These are phyloP conservation scores for Antedon mediterranea DNA, from an alignment of 53 echinoderm and acorn worm species.

Conservation along the genomic window DNA sequence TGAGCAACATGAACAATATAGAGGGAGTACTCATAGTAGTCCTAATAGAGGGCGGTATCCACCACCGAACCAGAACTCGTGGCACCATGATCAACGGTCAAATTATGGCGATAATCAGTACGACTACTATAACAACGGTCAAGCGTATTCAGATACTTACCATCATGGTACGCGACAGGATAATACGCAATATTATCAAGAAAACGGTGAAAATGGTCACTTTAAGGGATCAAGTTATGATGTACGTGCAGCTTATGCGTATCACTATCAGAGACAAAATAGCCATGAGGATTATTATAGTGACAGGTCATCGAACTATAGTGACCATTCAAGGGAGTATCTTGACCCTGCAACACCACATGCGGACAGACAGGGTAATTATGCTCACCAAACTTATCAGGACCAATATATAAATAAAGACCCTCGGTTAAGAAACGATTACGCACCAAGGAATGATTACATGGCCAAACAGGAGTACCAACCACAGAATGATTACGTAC, in stretches of 20 bases:
- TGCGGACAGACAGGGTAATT: slow-evolving; percentile 28
- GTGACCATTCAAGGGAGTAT: neutral
- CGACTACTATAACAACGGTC: neutral
- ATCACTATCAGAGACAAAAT: neutral
- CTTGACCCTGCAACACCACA: neutral
- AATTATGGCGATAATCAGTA: neutral
- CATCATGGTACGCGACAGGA: neutral
- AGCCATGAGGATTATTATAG: neutral
- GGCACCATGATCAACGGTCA: neutral
- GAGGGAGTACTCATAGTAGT: neutral
- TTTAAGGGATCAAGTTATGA: neutral
- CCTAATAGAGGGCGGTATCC: neutral
- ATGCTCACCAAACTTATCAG: slow-evolving; percentile 30
- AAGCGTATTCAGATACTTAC: neutral
- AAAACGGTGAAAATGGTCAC: neutral
- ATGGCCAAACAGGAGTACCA: slow-evolving; percentile 3
- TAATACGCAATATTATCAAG: neutral
- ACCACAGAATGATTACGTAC: slow-evolving; percentile 2
- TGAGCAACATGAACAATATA: neutral
- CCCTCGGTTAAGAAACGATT: slow-evolving; percentile 4
- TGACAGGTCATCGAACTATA: slow-evolving; percentile 8
- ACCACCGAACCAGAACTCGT: neutral
- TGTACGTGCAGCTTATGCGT: neutral
- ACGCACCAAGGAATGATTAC: slow-evolving; percentile 3
- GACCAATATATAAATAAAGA: slow-evolving; percentile 14